Percentiles rank a stretch among this genome's conserved stretches.
phyloP scores from a whole-genome alignment of 1,140 invertebrate genomes.

The Drosophila aff. region DNA sequence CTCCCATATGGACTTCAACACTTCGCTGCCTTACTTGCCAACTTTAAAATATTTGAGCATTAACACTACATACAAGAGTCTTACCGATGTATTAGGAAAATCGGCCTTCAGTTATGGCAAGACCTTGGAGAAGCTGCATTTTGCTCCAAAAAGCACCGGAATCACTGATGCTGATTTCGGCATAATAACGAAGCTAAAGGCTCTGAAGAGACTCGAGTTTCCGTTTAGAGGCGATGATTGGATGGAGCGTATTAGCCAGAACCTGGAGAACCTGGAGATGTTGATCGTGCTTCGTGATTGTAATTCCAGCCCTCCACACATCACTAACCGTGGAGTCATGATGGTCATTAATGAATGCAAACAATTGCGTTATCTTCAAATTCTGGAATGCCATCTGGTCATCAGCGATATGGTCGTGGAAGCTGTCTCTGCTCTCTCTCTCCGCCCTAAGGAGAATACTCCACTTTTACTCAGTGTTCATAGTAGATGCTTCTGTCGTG shows the following conservation, averaged over 20 bases:
- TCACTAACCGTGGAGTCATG: too few relatives aligned
- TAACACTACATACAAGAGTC: background rate
- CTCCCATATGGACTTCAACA: background rate
- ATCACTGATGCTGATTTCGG: background rate
- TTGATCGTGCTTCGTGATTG: too few relatives aligned
- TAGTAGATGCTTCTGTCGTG: background rate
- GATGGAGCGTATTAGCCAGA: too few relatives aligned
- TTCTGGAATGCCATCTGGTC: background rate
- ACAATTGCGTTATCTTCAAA: too few relatives aligned
- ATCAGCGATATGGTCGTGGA: background rate
- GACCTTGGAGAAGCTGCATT: background rate
- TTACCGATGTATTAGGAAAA: background rate
- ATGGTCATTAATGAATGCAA: too few relatives aligned
- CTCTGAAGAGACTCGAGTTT: background rate
- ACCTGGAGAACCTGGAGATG: background rate
- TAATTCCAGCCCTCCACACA: too few relatives aligned
- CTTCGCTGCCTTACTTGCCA: conserved; percentile 6
- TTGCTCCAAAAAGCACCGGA: background rate
- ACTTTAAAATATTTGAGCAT: background rate
- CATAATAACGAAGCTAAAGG: background rate
- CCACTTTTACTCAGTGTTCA: background rate
- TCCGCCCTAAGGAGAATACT: background rate
- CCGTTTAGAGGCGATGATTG: too few relatives aligned
- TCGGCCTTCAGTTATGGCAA: background rate
- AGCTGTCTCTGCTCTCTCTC: background rate